A percentile compares a stretch with the other conserved stretches of the same genome.
phyloP scores from a whole-genome alignment of 2,113 vertebrate species.

The Hystrix cristata region DNA sequence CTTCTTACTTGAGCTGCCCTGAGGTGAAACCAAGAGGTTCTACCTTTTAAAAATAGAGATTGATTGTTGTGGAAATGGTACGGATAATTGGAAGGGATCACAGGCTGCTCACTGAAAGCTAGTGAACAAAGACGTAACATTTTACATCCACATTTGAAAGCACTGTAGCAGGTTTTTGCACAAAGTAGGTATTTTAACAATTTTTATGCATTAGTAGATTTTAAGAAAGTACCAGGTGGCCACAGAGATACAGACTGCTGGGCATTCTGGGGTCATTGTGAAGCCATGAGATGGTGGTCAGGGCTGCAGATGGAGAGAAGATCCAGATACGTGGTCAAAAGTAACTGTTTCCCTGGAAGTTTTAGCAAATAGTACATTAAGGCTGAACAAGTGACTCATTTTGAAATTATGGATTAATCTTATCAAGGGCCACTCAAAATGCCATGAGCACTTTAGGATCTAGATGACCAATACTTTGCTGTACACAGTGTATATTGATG shows the following conservation, averaged over 20 bases:
- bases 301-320: not conserved
- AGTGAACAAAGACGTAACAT: slow-evolving; percentile 32
- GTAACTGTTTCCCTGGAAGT: slow-evolving; percentile 53
- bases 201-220: not conserved
- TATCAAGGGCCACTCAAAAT: slow-evolving; percentile 45
- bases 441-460: slow-evolving; percentile 47
- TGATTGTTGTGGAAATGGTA: slow-evolving; percentile 38
- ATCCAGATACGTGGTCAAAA: not conserved
- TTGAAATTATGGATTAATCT: slow-evolving; percentile 51
- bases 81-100: not conserved
- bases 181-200: not conserved
- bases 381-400: slow-evolving; percentile 17
- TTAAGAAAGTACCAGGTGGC: slow-evolving; percentile 7
- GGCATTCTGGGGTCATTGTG: not conserved
- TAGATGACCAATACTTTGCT: slow-evolving; percentile 14
- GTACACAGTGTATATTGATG: not conserved
- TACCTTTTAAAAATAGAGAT: slow-evolving; percentile 53
- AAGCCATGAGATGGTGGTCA: slow-evolving; percentile 2
- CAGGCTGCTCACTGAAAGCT: not conserved
- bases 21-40: slow-evolving; percentile 18
- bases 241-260: not conserved
- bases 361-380: slow-evolving; percentile 5
- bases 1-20: slow-evolving; percentile 39
- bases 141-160: slow-evolving; percentile 35
- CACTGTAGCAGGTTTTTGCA: not conserved